phyloP scores from a whole-genome alignment of 2,113 vertebrate genomes.

The Melanerpes formicivorus region DNA sequence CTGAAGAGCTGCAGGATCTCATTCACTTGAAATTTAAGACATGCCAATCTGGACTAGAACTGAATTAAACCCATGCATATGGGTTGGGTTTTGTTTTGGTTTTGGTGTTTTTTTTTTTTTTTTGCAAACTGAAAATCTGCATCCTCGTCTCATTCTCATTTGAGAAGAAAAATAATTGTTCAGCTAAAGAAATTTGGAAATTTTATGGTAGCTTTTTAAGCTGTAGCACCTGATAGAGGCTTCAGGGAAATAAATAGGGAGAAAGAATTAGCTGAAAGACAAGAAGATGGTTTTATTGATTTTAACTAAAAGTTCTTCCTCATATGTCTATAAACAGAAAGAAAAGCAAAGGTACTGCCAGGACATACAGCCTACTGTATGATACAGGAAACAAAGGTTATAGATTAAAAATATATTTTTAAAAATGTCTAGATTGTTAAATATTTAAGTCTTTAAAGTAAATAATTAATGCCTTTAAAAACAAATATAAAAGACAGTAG shows the following conservation, averaged over 20 bases:
- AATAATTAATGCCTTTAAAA: not conserved
- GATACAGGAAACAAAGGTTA: not conserved
- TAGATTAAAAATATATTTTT: not conserved
- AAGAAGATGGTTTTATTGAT: not conserved
- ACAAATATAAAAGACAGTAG: not conserved
- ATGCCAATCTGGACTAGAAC: not conserved
- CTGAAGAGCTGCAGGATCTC: not conserved
- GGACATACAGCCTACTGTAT: not conserved
- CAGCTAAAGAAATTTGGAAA: not conserved
- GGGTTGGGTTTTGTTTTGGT: too few relatives aligned
- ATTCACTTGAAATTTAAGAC: not conserved
- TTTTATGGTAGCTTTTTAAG: not conserved
- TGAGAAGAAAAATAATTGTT: not conserved
- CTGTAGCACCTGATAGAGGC: not conserved
- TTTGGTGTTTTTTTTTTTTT: not conserved
- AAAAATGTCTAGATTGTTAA: too few relatives aligned
- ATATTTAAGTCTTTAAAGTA: not conserved
- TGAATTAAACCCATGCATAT: not conserved
- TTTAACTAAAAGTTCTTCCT: not conserved
- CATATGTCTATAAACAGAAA: not conserved
- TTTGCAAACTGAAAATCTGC: not conserved
- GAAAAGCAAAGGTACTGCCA: not conserved
- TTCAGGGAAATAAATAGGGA: not conserved
- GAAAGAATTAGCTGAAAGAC: not conserved
- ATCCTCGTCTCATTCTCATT: not conserved